These are phyloP conservation scores for Murina feae DNA, from an alignment of 2,113 vertebrate species.

Conservation along the genomic window DNA sequence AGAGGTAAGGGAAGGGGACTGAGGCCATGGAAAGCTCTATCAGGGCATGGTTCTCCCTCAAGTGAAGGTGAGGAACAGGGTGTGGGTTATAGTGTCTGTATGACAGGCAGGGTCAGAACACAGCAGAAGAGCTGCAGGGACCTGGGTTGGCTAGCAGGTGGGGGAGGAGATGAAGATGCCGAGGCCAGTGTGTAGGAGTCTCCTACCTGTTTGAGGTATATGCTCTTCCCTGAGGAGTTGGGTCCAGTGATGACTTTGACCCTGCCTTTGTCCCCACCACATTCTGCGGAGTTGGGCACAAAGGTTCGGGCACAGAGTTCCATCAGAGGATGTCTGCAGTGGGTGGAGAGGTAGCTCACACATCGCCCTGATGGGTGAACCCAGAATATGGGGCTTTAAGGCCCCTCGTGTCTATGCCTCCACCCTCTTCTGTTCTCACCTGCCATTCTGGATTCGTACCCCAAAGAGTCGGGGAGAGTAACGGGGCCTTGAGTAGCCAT, in stretches of 20 bases:
- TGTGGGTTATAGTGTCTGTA: not conserved
- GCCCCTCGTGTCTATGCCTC: not conserved
- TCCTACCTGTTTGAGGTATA: constrained; percentile 94
- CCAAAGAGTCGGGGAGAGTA: constrained; percentile 64
- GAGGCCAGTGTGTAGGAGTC: not conserved
- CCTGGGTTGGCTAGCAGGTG: no score
- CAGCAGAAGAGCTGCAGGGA: not conserved
- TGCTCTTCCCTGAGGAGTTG: constrained; percentile 96
- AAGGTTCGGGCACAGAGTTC: constrained; percentile 93
- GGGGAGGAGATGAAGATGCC: not conserved
- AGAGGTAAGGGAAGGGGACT: not conserved
- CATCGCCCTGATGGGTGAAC: not conserved
- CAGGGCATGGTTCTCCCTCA: not conserved
- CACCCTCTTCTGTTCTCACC: constrained; percentile 71
- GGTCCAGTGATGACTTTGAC: constrained; percentile 95
- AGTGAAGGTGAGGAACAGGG: not conserved
- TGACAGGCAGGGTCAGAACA: not conserved
- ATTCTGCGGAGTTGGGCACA: constrained; percentile 91
- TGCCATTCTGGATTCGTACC: constrained; percentile 82
- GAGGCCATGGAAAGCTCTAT: not conserved
- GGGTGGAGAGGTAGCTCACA: constrained; percentile 31
- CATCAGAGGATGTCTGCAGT: constrained; percentile 90
- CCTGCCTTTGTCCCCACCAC: constrained; percentile 81
- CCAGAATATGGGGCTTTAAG: not conserved
- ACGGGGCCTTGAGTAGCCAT: constrained; percentile 87